Base-by-base conservation (phyloP, 2,888 invertebrate genomes). In the Lepidocyrtoides sp. region DNA sequence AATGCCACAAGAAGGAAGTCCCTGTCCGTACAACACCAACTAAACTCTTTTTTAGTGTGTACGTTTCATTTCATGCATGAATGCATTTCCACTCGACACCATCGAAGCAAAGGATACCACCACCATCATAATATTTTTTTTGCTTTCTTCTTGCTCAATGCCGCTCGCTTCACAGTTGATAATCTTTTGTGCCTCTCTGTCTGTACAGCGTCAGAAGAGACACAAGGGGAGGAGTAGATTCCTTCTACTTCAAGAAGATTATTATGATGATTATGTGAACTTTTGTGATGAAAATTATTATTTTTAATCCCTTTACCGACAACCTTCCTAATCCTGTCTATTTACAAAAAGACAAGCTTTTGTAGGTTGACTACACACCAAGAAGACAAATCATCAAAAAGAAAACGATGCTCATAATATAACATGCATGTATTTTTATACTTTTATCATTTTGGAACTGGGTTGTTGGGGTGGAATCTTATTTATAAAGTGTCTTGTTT, bases 281-380 rank as follows among this genome's bases (percentile, higher is more conserved):
- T 54, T 26, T 77, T n/a, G n/a, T 23, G 44, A 26, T 77, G 83
- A 63, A 83, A 83, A 83, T 83, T 83, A 83, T 66, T 83, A 82
- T 83, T 83, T 83, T 83, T 66, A 83, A 83, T 83, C 83, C 66
- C 48, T 60, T 60, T 41, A 83, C 54, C 66, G 83, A 66, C 66
- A 83, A 29, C 10, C 26, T 41, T 20, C 26, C 51, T 60, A 60
- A 82, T 82, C 26, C 41, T 66, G 23, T 41, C 82, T 41, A 36
- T 60, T 69, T n/a, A 79, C 14, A 54, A 54, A 79, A 51, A 69
- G 41, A 57, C 57, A 23, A 23, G 26, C 2, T 8, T 4, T 57
- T n/a, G 7, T 20, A 23, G 3, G 17, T 17, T 69, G 63, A 63
- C 14, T 63, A 32, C n/a, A 63, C 63, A 14, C 14, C 17, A n/a